Evolutionary conservation across 1,140 invertebrate species (phyloP), one percentile per base, ranked within the genome.

Genomic region (Pseudomyrmex pallidus): DNA sequence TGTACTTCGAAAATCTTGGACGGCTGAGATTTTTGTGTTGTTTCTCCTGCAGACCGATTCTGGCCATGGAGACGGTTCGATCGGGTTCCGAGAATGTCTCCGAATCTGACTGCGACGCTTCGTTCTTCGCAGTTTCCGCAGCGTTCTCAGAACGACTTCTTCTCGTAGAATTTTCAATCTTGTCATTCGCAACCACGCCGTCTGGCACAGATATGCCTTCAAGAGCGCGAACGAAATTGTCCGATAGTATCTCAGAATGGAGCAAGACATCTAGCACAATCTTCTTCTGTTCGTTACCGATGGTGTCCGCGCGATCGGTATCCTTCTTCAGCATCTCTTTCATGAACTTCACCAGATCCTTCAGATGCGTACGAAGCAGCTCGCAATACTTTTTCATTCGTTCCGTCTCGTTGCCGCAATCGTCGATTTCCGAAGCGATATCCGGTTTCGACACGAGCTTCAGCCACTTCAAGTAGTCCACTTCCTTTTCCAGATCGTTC

Each of bases 71-170:
- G 0, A 98, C 97, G 74, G 95, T 96, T 78, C 97, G 95, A 89
- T 98, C 97, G 0, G 97, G 97, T 91, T 98, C 97, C 0, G 97
- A 98, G 96, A 97, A 98, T 20, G 96, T 96, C 89, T 98, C 97
- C 0, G 96, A 97, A 90, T 98, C 97, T 0, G 96, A 97, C 46
- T 92, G 96, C 92, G 90, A 94, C 0, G 86, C 85, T 17, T 88
- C 91, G 76, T 82, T 90, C 48, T 82, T 91, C 2, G 68, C 25
- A 2, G 74, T 17, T 2, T 89, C 84, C 5, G 90, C n/a, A 25
- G 89, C 64, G 52, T 92, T 91, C 22, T 93, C 92, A 0, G 91
- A 92, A 2, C 90, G 86, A 70, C 87, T 91, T 15, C 88, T 92
- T 35, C 56, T 88, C 35, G 89, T 73, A 8, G 77, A 25, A 63